Conservation (phyloP, 2,888 invertebrate genomes). For the Aradus depressus region DNA sequence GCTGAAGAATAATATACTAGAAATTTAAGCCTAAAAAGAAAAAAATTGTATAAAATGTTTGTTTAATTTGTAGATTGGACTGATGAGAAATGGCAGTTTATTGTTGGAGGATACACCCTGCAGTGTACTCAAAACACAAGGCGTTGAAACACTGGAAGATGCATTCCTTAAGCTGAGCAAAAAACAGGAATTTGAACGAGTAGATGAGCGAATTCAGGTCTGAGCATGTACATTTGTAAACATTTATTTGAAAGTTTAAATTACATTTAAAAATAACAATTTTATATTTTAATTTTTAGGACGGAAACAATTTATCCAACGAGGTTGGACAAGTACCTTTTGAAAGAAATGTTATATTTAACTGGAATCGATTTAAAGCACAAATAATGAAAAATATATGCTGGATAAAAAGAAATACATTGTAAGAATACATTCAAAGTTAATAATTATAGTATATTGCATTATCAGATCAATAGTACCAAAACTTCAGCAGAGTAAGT, state of each 20-base stretch:
- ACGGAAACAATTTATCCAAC: not conserved
- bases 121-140: conserved; percentile 54
- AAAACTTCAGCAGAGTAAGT: no score
- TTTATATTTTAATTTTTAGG: not conserved
- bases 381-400: conserved; percentile 31
- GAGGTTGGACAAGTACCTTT: not conserved
- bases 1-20: no score
- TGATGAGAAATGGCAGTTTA: conserved; percentile 74
- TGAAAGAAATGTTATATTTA: conserved; percentile 12
- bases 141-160: conserved; percentile 67
- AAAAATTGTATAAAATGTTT: no score
- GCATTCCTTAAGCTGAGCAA: conserved; percentile 72
- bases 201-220: not conserved
- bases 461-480: no score
- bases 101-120: conserved; percentile 74
- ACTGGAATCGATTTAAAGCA: conserved; percentile 27
- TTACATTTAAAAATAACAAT: not conserved
- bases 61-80: conserved; percentile 81
- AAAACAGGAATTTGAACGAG: conserved; percentile 39
- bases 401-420: conserved; percentile 32
- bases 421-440: conserved; percentile 24
- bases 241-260: no score
- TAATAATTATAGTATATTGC: no score
- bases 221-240: not conserved
- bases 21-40: no score